Evolutionary conservation across 2,113 vertebrate species (phyloP), one percentile per base, ranked within the genome.

Genomic region (Neogobius melanostomus): DNA sequence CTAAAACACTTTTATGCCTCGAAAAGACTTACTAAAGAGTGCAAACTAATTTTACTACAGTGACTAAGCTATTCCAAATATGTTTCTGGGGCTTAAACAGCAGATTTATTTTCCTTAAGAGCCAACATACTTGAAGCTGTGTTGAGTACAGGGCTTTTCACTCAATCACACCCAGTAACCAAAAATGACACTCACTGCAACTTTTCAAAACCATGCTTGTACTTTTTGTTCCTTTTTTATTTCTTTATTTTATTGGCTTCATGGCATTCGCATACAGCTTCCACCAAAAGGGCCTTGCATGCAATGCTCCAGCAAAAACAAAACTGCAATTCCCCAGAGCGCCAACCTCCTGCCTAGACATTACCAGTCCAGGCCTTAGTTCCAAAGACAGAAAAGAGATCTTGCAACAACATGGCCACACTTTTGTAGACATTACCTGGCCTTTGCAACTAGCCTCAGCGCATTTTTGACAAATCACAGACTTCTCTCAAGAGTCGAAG

Each of bases 341-440:
- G 45, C 15, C 28, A 4, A 2, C 28, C 28, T 36, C 28, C 3
- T 47, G 6, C 2, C 42, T 17, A 67, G 51, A 11, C 16, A 64
- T 48, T 16, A 66, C 36, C 56, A 59, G 56, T 15, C 1, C 17
- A 42, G 15, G 28, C 28, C 4, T 36, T 44, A n/a, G 43, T 44
- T 61, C 59, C 59, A 61, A 44, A 28, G 14, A 15, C 7, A n/a
- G 42, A 61, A 60, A 61, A 42, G 10, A 61, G 42, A 44, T 69
- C 64, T 76, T 75, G 77, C 63, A 82, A 81, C 52, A 82, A 61
- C 17, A 68, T 66, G 67, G 54, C 28, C 48, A 73, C 21, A 10
- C 62, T 59, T 54, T 69, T 64, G 52, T 14, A 50, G 50, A 73
- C 60, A 68, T 82, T 80, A 85, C 75, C 83, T 82, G 75, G 75